A percentile compares a stretch with the other conserved stretches of the same genome.
These are phyloP conservation scores for Sinocyclocheilus anshuiensis DNA, from an alignment of 2,113 vertebrate genomes.

Conservation along the genomic window DNA sequence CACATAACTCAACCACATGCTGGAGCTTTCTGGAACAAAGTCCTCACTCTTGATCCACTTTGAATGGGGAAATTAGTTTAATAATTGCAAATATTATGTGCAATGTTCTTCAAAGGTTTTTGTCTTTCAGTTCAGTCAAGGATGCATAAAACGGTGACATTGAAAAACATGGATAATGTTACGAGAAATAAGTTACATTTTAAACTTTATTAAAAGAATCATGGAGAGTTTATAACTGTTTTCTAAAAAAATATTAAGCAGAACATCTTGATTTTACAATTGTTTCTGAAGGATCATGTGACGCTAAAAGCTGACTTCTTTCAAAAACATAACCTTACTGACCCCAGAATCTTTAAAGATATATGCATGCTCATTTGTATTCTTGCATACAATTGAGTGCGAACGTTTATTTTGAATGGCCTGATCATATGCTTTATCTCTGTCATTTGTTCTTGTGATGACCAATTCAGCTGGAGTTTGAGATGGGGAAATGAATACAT, in stretches of 20 bases:
- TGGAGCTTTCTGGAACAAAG: conserved; percentile 15
- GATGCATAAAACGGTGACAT: not conserved
- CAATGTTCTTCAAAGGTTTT: not conserved
- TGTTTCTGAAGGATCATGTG: not conserved
- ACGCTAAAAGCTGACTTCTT: no score
- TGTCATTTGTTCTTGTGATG: not conserved
- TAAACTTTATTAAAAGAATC: no score
- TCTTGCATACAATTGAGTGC: not conserved
- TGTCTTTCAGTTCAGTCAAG: not conserved
- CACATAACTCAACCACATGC: not conserved
- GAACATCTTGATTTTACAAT: not conserved
- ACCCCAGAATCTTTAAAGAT: no score
- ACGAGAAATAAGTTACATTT: no score
- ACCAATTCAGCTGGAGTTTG: not conserved
- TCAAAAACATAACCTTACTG: no score
- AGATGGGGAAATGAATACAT: not conserved
- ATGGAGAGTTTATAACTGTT: no score
- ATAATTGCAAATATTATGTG: not conserved
- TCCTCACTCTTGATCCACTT: not conserved
- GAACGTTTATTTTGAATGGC: not conserved
- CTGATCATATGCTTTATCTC: not conserved
- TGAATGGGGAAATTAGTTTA: not conserved
- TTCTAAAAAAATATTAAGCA: not conserved
- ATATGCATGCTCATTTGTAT: not conserved
- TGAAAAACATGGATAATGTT: not conserved